phyloP scores from a whole-genome alignment of 2,888 invertebrate genomes.

The Sepioteuthis lessoniana region DNA sequence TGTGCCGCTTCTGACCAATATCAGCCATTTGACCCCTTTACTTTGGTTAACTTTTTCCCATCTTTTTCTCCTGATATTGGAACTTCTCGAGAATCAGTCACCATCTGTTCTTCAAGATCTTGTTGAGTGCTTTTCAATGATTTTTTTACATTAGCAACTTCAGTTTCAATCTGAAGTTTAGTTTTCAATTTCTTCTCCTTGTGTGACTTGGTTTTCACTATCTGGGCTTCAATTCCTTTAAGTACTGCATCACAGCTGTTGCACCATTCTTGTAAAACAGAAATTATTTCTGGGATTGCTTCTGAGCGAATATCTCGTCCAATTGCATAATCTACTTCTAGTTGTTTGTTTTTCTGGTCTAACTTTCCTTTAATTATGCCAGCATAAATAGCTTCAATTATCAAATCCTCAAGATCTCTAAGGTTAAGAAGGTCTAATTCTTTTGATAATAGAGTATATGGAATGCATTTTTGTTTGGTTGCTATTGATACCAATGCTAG shows the following conservation, averaged over 20 bases:
- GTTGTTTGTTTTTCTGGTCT: conserved; percentile 93
- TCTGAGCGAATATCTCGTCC: conserved; percentile 92
- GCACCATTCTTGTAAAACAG: conserved; percentile 79
- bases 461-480: conserved; percentile 89
- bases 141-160: conserved; percentile 91
- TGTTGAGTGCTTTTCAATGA: conserved; percentile 84
- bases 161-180: conserved; percentile 87
- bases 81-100: conserved; percentile 82
- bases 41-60: conserved; percentile 80
- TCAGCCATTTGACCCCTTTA: too few species aligned
- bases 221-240: conserved; percentile 90
- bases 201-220: conserved; percentile 87
- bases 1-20: too few species aligned
- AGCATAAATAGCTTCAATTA: conserved; percentile 98
- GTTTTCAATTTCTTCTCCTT: conserved; percentile 87
- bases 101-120: conserved; percentile 89
- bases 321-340: conserved; percentile 94
- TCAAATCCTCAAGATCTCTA: conserved; percentile 93
- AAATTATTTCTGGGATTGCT: conserved; percentile 87
- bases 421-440: conserved; percentile 93
- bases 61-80: conserved; percentile 78
- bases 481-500: conserved; percentile 94
- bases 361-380: conserved; percentile 96
- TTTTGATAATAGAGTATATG: conserved; percentile 87
- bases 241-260: conserved; percentile 91